phyloP scores from a whole-genome alignment of 2,888 invertebrate species.

The Brassicogethes aeneus region DNA sequence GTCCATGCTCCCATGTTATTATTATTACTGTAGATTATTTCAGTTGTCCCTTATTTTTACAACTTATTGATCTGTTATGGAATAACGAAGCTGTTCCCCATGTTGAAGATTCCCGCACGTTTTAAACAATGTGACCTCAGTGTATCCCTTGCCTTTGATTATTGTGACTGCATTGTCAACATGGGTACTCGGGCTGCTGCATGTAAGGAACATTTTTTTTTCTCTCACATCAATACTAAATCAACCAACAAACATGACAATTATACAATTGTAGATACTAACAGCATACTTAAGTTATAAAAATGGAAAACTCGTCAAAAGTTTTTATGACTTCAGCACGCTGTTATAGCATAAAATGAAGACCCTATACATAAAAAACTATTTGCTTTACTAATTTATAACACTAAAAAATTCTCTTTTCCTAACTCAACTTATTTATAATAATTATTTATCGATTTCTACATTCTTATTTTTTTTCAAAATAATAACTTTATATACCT shows the following conservation, averaged over 20 bases:
- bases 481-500: no score
- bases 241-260: slow-evolving; percentile 15
- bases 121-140: slow-evolving; percentile 45
- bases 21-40: slow-evolving; percentile 39
- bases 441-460: no score
- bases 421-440: no score
- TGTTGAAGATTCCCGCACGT: slow-evolving; percentile 45
- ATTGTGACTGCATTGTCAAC: slow-evolving; percentile 50
- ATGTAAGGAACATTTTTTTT: slow-evolving; percentile 57
- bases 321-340: no score
- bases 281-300: no score
- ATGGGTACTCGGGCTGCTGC: slow-evolving; percentile 93
- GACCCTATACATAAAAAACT: no score
- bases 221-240: slow-evolving; percentile 11
- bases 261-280: slow-evolving; percentile 15
- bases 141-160: slow-evolving; percentile 45
- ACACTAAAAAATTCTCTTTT: no score
- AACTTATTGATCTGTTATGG: slow-evolving; percentile 40
- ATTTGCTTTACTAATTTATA: no score
- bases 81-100: slow-evolving; percentile 41
- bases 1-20: slow-evolving; percentile 35
- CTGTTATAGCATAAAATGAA: no score
- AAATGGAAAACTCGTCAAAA: no score
- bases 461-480: no score
- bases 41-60: slow-evolving; percentile 38